These are phyloP conservation scores for Lanius ludovicianus DNA, from an alignment of 2,113 vertebrate species.

Conservation along the genomic window DNA sequence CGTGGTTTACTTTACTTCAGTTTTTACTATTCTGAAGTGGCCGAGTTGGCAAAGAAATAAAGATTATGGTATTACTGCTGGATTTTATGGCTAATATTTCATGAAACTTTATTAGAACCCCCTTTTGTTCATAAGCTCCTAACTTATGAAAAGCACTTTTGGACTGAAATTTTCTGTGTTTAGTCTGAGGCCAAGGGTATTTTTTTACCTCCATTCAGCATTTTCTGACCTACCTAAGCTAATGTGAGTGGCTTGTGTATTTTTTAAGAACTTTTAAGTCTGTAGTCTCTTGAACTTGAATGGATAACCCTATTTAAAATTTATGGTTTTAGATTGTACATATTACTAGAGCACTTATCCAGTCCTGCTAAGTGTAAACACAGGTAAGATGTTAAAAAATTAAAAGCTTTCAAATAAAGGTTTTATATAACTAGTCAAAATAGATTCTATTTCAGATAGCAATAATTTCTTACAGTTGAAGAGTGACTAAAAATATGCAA, in stretches of 20 bases:
- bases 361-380: not conserved
- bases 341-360: not conserved
- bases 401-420: not conserved
- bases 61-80: not conserved
- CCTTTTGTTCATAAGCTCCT: not conserved
- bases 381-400: not conserved
- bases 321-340: not conserved
- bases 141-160: not conserved
- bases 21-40: not conserved
- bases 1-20: not conserved
- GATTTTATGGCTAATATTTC: not conserved
- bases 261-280: not conserved
- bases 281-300: not conserved
- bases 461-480: not conserved
- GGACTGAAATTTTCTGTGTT: not conserved
- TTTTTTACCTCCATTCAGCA: slow-evolving; percentile 3
- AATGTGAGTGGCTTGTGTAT: not conserved
- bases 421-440: not conserved
- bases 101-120: not conserved
- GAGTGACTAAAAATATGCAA: not conserved
- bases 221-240: not conserved
- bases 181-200: not conserved
- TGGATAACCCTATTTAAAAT: not conserved
- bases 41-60: slow-evolving; percentile 21
- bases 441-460: not conserved